These are phyloP conservation scores for Rotaria magnacalcarata DNA, from an alignment of 2,888 invertebrate genomes.

Conservation along the genomic window DNA sequence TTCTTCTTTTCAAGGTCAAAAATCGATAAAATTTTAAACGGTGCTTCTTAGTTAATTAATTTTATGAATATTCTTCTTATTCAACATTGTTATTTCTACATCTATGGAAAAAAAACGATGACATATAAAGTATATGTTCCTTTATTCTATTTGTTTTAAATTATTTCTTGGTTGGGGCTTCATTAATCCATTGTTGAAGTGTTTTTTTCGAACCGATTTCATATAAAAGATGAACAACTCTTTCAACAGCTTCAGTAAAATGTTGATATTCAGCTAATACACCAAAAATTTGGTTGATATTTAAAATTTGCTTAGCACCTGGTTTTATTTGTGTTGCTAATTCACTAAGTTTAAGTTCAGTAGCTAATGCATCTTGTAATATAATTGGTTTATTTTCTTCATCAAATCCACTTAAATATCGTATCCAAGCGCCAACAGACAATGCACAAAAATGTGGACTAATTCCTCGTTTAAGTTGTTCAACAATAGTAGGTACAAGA, in stretches of 20 bases:
- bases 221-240: constrained; percentile 10
- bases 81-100: background rate
- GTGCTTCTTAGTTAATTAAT: background rate
- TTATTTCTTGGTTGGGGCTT: background rate
- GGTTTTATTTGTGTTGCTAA: background rate
- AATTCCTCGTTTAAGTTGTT: background rate
- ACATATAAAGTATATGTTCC: background rate
- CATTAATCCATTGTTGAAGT: background rate
- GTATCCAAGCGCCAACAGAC: constrained; percentile 41
- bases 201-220: background rate
- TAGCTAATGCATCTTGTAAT: constrained; percentile 40
- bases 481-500: constrained; percentile 36
- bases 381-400: constrained; percentile 33
- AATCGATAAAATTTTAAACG: background rate
- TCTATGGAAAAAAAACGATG: background rate
- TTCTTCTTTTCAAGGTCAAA: background rate
- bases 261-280: background rate
- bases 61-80: background rate
- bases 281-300: background rate
- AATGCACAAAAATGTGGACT: constrained; percentile 26
- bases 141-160: too few relatives aligned
- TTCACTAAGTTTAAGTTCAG: constrained; percentile 13
- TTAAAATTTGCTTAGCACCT: background rate
- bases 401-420: constrained; percentile 36
- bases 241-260: background rate